Evolutionary conservation across 2,797 vertebrate genomes (phyloP).

Genomic region (Furcifer pardalis): DNA sequence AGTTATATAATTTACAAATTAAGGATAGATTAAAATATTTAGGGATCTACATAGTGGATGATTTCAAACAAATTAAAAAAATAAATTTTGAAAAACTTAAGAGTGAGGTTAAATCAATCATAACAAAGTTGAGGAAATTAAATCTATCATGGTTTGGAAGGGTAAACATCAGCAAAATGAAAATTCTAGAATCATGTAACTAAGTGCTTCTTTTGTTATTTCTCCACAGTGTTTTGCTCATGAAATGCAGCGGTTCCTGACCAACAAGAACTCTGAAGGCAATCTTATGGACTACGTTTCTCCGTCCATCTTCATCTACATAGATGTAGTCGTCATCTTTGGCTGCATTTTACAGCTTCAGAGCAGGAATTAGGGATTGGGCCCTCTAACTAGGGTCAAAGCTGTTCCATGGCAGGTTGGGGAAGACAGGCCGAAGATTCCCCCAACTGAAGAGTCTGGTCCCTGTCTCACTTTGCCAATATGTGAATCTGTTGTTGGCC

Average conservation of each 20-base stretch:
- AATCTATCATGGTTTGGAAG: no score
- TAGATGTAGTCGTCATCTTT: constrained; percentile 92
- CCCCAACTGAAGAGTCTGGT: not conserved
- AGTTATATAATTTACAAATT: no score
- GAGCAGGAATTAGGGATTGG: constrained; percentile 61
- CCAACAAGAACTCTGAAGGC: constrained; percentile 87
- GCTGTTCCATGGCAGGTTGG: not conserved
- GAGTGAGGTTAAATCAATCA: no score
- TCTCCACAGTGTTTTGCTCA: constrained; percentile 87
- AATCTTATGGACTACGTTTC: constrained; percentile 93
- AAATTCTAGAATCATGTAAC: not conserved
- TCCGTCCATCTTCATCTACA: constrained; percentile 90
- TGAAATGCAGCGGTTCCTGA: constrained; percentile 92
- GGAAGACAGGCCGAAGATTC: not conserved
- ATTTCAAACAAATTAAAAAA: no score
- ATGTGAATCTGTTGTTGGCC: not conserved
- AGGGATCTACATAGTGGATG: no score
- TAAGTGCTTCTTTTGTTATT: not conserved
- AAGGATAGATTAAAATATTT: no score
- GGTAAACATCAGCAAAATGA: no score
- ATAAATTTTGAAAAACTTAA: no score
- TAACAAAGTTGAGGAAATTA: no score
- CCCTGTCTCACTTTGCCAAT: not conserved
- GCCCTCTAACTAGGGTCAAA: not conserved
- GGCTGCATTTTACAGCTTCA: constrained; percentile 87